A percentile compares a stretch with the other conserved stretches of the same genome.
These are phyloP conservation scores for Aspidapion aeneum DNA, from an alignment of 2,888 invertebrate species.

Conservation along the genomic window DNA sequence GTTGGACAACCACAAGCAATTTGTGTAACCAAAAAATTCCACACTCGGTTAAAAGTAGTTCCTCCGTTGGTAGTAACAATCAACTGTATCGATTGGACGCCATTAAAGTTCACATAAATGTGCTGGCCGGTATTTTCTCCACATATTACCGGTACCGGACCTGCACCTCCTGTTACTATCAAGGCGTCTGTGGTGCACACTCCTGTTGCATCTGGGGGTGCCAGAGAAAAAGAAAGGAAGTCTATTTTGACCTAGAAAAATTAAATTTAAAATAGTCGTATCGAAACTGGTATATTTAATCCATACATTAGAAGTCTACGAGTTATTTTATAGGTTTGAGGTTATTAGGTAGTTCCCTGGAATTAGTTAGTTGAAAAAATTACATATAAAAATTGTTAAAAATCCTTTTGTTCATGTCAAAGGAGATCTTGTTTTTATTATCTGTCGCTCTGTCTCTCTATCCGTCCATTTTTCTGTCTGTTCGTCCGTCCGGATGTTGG, in stretches of 20 bases:
- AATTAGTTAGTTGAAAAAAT: no score
- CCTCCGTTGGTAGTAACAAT: constrained; percentile 60
- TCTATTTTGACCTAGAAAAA: constrained; percentile 66
- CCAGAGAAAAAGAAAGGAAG: constrained; percentile 65
- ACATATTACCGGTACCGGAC: constrained; percentile 69
- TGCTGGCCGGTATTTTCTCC: constrained; percentile 78
- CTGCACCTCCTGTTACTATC: constrained; percentile 64
- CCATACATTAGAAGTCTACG: no score
- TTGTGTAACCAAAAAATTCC: constrained; percentile 72
- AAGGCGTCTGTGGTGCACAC: constrained; percentile 66
- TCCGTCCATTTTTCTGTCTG: no score
- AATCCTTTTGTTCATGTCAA: no score
- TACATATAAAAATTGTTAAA: no score
- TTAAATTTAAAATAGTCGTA: constrained; percentile 4
- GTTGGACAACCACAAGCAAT: constrained; percentile 67
- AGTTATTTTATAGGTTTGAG: no score
- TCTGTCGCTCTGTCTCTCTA: no score
- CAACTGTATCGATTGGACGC: constrained; percentile 57
- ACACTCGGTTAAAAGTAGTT: constrained; percentile 57
- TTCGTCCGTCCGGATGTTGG: no score
- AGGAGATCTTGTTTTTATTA: no score
- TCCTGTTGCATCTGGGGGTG: constrained; percentile 70
- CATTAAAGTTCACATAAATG: constrained; percentile 71
- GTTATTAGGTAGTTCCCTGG: no score
- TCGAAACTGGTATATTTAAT: no score